Conservation (phyloP, 1,140 invertebrate genomes). For the Papilio polytes region DNA sequence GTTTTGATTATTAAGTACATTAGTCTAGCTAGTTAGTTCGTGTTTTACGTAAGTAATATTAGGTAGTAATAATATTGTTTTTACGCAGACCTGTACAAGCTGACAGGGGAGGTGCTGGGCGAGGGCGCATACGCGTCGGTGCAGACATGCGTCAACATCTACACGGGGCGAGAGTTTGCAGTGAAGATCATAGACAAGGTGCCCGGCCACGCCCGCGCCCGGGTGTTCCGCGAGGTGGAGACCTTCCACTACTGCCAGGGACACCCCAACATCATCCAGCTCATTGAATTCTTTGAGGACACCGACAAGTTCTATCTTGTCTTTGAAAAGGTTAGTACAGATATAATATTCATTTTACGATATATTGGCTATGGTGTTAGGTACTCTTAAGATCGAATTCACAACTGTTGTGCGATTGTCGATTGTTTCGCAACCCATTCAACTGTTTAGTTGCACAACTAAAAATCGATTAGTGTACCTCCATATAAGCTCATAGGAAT, state of each 20-base stretch:
- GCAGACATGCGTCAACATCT: slow-evolving; percentile 95
- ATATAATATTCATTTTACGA: slow-evolving; percentile 17
- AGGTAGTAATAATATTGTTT: slow-evolving; percentile 44
- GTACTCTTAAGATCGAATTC: not conserved
- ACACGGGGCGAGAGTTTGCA: slow-evolving; percentile 96
- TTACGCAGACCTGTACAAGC: slow-evolving; percentile 94
- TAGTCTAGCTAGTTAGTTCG: not conserved
- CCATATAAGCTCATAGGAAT: too few species aligned
- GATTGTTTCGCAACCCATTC: too few species aligned
- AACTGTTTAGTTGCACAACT: too few species aligned
- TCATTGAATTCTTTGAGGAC: slow-evolving; percentile 99
- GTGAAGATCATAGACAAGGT: slow-evolving; percentile 99
- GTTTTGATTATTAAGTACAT: too few species aligned
- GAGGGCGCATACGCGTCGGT: slow-evolving; percentile 98
- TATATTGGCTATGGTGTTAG: not conserved
- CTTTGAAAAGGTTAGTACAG: slow-evolving; percentile 93
- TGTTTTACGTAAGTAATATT: not conserved
- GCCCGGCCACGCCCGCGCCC: slow-evolving; percentile 94
- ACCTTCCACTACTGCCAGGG: slow-evolving; percentile 99
- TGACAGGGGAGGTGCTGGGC: slow-evolving; percentile 97
- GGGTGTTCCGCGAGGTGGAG: slow-evolving; percentile 99
- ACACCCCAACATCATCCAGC: slow-evolving; percentile 98
- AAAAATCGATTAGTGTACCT: too few species aligned
- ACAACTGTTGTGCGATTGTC: too few species aligned
- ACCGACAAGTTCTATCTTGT: slow-evolving; percentile 98